These are phyloP conservation scores for Euura lappo DNA, from an alignment of 1,140 invertebrate species.

Conservation along the genomic window DNA sequence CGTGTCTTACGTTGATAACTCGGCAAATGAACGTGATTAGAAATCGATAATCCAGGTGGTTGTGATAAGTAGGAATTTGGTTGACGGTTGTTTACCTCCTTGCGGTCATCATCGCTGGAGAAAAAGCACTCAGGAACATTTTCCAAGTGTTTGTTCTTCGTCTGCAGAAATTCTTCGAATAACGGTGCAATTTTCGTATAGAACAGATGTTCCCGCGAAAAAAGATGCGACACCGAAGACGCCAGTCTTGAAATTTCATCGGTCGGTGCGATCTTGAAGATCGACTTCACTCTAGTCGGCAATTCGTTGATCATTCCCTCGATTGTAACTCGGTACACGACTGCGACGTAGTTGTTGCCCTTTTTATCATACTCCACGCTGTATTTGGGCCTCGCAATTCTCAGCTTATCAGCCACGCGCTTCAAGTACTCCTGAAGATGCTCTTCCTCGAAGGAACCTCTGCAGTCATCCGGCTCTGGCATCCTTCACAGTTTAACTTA, in stretches of 20 bases:
- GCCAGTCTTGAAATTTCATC: conserved; percentile 39
- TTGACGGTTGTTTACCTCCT: neutral
- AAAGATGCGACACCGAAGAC: conserved; percentile 42
- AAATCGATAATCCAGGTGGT: no score
- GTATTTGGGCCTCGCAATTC: neutral
- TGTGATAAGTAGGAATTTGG: no score
- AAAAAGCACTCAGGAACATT: conserved; percentile 43
- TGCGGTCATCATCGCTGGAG: neutral
- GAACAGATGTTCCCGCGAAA: conserved; percentile 45
- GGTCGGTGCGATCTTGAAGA: conserved; percentile 45
- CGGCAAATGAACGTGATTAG: no score
- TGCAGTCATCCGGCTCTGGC: no score
- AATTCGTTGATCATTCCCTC: conserved; percentile 4
- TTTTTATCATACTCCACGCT: conserved; percentile 17
- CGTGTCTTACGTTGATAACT: no score
- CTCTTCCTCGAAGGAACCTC: neutral
- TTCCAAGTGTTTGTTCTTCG: conserved; percentile 44
- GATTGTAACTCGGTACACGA: conserved; percentile 41
- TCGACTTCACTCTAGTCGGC: conserved; percentile 22
- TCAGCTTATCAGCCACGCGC: neutral
- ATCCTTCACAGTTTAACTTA: no score
- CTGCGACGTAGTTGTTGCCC: conserved; percentile 52
- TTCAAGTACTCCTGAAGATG: neutral
- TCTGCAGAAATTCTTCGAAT: conserved; percentile 43
- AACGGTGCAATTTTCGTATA: conserved; percentile 50